A percentile compares a stretch with the other conserved stretches of the same genome.
phyloP scores from a whole-genome alignment of 2,888 invertebrate genomes.

The Subacronicta megacephala region DNA sequence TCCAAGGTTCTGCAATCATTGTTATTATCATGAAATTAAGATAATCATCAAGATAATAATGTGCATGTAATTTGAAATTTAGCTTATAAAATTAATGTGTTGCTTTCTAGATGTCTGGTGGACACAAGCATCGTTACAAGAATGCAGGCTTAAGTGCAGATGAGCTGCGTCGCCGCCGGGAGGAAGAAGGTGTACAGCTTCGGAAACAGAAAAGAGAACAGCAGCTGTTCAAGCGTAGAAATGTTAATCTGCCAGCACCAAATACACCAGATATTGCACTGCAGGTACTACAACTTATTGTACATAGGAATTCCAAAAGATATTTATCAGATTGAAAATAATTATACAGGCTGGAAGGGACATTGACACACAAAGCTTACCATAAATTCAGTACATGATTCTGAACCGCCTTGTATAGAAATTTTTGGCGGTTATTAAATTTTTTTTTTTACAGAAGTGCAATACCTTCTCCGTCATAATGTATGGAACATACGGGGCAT shows the following conservation, averaged over 20 bases:
- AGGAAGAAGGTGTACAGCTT: conserved; percentile 98
- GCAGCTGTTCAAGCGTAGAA: conserved; percentile 97
- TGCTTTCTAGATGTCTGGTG: conserved; percentile 92
- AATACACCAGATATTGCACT: conserved; percentile 78
- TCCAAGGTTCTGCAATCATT: background rate
- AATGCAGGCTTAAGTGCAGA: conserved; percentile 97
- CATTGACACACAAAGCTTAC: no score
- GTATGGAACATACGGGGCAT: no score
- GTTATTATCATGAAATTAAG: background rate
- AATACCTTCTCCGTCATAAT: no score
- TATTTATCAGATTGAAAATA: background rate
- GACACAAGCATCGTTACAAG: conserved; percentile 97
- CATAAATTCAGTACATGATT: no score
- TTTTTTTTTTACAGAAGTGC: no score
- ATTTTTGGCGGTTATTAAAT: no score
- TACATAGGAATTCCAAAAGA: no score
- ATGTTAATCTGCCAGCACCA: conserved; percentile 91
- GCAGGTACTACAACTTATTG: conserved; percentile 64
- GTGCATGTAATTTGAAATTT: no score
- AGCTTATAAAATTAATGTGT: no score
- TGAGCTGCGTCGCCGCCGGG: conserved; percentile 96
- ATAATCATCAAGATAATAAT: no score
- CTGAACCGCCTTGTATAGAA: no score
- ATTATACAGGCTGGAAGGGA: no score
- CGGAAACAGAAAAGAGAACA: conserved; percentile 98